Evolutionary conservation across 2,888 invertebrate genomes (phyloP).

Genomic region (Willowsia nigromaculata): DNA sequence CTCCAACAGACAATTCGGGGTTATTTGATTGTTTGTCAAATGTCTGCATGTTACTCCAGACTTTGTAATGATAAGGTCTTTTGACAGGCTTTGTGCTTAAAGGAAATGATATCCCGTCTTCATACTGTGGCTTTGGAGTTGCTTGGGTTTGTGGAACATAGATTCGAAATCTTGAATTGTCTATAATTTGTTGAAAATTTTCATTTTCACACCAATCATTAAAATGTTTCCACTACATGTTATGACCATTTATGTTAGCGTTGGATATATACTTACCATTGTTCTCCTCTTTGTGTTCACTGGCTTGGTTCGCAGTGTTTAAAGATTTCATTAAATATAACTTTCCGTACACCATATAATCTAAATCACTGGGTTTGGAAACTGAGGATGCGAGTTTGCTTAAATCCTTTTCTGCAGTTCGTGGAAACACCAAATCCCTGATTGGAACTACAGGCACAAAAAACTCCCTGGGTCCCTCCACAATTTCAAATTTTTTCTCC

Average conservation of each 20-base stretch:
- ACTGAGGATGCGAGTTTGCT: too few relatives aligned
- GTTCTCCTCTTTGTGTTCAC: not conserved
- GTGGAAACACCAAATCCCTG: not conserved
- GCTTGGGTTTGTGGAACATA: not conserved
- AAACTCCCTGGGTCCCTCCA: slow-evolving; percentile 56
- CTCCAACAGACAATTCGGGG: too few relatives aligned
- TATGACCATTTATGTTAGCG: too few relatives aligned
- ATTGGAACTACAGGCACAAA: slow-evolving; percentile 38
- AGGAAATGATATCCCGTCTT: slow-evolving; percentile 11
- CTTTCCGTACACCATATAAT: slow-evolving; percentile 66
- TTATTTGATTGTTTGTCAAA: not conserved
- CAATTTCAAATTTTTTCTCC: slow-evolving; percentile 30
- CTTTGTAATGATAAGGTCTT: not conserved
- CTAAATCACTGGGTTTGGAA: not conserved
- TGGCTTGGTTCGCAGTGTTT: not conserved
- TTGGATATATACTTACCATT: not conserved
- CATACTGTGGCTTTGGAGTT: not conserved
- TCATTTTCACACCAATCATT: too few relatives aligned
- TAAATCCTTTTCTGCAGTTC: not conserved
- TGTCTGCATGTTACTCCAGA: not conserved
- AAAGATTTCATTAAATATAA: slow-evolving; percentile 40
- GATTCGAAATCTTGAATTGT: not conserved
- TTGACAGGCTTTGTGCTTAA: not conserved
- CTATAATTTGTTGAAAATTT: too few relatives aligned
- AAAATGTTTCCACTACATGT: too few relatives aligned